Conservation (phyloP, 1,140 invertebrate species). For the Melipona quadrifasciata region DNA sequence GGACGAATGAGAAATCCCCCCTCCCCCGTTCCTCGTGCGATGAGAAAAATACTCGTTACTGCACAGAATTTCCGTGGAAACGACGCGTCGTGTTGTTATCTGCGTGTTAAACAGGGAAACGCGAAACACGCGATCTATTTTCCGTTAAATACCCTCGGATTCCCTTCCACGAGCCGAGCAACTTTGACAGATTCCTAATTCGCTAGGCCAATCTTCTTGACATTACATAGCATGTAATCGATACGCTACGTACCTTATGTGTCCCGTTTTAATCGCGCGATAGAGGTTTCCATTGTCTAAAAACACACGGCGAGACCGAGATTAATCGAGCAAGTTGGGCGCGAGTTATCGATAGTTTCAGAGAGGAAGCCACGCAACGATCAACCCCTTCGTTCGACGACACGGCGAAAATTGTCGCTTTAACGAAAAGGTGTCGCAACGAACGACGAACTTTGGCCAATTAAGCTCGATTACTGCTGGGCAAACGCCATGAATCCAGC, state of each 20-base stretch:
- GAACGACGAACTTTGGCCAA: neutral
- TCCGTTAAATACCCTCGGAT: no score
- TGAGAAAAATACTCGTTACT: no score
- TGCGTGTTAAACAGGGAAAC: no score
- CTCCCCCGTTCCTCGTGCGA: no score
- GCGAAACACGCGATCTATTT: no score
- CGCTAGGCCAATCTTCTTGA: no score
- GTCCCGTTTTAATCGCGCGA: neutral
- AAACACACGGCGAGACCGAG: neutral
- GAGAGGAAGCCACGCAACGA: no score
- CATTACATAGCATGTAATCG: neutral
- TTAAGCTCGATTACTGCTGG: neutral
- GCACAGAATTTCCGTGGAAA: no score
- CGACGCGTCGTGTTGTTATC: no score
- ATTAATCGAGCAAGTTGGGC: constrained; percentile 21
- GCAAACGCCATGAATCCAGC: neutral
- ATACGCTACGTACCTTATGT: neutral
- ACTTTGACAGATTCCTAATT: no score
- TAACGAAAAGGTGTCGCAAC: constrained; percentile 8
- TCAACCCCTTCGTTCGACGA: neutral
- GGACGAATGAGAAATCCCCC: no score
- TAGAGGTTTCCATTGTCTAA: neutral
- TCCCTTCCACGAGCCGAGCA: no score
- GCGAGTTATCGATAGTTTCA: constrained; percentile 7
- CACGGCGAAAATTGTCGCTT: neutral